Evolutionary conservation across 2,888 invertebrate species (phyloP), one percentile per base, ranked within the genome.

Genomic region (Scaptomyza reducta): DNA sequence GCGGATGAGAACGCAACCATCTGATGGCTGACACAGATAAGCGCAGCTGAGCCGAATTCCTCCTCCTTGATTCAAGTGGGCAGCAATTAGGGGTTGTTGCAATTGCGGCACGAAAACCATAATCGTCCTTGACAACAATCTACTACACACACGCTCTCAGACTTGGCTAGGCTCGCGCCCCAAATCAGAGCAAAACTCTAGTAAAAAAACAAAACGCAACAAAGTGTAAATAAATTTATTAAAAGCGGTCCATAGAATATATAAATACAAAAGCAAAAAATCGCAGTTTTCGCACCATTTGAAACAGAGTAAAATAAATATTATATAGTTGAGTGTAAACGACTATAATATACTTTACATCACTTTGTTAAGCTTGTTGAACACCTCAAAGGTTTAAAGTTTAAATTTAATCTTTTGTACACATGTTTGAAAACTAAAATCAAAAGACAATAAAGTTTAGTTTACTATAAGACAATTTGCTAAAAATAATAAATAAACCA

Each of bases 71-170:
- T 16, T 79, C 68, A 83, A 82, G 86, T 83, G 83, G 83, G 51
- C 74, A 65, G 79, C 83, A 85, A 83, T 83, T 83, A 83, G 86
- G 83, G 83, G 83, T 86, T 85, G 84, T 86, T 85, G 84, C 70
- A 66, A 51, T 31, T 60, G 57, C 49, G 38, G 67, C 53, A 55
- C 63, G 74, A 69, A 72, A 81, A 66, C 74, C 70, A 72, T 70
- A 81, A 66, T 76, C 70, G 74, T 70, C 77, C 74, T 83, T 62
- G 66, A 78, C 70, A 70, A 61, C 62, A 55, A 60, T 58, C 63
- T 55, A 10, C 31, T 27, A 31, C 31, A 58, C 62, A 76, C 76
- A 63, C 61, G 44, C 44, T 33, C 49, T 33, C 10, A n/a, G 29
- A 29, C 18, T 27, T 18, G n/a, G 63, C 66, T 29, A 33, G 61